Evolutionary conservation across 2,113 vertebrate genomes (phyloP), one percentile per base, ranked within the genome.

Genomic region (Turnix velox): DNA sequence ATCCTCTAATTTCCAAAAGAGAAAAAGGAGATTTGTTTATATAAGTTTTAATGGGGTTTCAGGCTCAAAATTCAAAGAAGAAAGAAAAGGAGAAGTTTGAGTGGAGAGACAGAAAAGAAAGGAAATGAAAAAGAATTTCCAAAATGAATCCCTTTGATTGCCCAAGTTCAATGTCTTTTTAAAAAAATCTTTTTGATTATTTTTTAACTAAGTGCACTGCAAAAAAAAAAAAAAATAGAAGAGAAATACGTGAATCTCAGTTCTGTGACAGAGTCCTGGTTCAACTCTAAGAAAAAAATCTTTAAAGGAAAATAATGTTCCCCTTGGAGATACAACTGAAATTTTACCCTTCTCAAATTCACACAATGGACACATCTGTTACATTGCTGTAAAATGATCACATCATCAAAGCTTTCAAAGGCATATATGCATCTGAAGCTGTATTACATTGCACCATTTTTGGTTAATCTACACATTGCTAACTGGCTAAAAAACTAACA

Each of bases 161-260:
- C 27, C 76, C 14, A 66, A 75, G 39, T 73, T 76, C 51, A 73
- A 68, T 77, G 88, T 91, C 66, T 78, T 91, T 82, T 80, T 30
- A 49, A 80, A 91, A 66, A 92, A 82, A 48, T 59, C 23, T 68
- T n/a, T 94, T 85, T 92, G 42, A 87, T 85, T 94, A 73, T 81
- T 93, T 92, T 90, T 93, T 93, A 88, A 92, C 61, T 68, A 92
- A 54, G 54, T 78, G 17, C 18, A 28, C 61, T 86, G 14, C 19
- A 45, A 14, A 51, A 63, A 74, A n/a, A 45, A 14, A 51, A 63
- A 68, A 86, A 51, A 71, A 7, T 13, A 10, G 12, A 87, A 74
- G 6, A 49, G 14, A 81, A 81, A 73, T 66, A 88, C 37, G 57
- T 35, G 85, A 51, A 74, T 55, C 18, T 88, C 33, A 42, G 37